Conservation (phyloP, 30 jellyfish, hydroid and myxozoan genomes). For the Cassiopea andromeda region DNA sequence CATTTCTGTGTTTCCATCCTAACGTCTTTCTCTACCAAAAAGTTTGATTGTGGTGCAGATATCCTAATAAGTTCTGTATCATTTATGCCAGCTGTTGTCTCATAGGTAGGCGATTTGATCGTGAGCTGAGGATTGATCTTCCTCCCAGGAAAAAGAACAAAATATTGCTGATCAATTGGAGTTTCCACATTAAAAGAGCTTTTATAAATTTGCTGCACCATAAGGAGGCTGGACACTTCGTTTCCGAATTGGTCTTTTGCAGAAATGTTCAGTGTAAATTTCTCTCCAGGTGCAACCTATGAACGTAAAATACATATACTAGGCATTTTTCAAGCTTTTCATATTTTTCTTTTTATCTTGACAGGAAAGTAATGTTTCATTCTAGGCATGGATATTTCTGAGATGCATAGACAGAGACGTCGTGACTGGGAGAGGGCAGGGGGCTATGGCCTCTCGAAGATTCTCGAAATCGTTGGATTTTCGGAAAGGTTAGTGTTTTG, state of each 20-base stretch:
- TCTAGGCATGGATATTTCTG: too few species aligned
- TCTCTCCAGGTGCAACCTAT: constrained; percentile 77
- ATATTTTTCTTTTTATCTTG: too few species aligned
- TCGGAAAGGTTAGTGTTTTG: too few species aligned
- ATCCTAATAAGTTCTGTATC: constrained; percentile 35
- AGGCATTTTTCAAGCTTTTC: not conserved
- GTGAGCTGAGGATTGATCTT: not conserved
- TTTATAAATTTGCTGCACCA: constrained; percentile 17
- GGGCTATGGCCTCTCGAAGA: too few species aligned
- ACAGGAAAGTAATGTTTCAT: too few species aligned
- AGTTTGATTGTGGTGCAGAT: constrained; percentile 62
- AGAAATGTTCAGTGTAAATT: constrained; percentile 35
- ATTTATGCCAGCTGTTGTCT: constrained; percentile 27
- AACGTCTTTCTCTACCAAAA: constrained; percentile 34
- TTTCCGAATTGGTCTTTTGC: constrained; percentile 60
- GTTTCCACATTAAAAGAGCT: constrained; percentile 8
- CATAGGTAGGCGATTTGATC: constrained; percentile 38
- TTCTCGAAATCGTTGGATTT: too few species aligned
- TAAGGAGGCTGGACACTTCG: constrained; percentile 58
- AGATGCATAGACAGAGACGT: too few species aligned
- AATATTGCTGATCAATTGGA: constrained; percentile 26
- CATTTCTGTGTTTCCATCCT: constrained; percentile 53
- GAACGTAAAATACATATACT: not conserved
- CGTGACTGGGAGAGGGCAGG: too few species aligned
- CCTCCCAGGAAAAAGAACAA: constrained; percentile 28